These are phyloP conservation scores for Cataglyphis albicans DNA, from an alignment of 2,888 invertebrate species.

Conservation along the genomic window DNA sequence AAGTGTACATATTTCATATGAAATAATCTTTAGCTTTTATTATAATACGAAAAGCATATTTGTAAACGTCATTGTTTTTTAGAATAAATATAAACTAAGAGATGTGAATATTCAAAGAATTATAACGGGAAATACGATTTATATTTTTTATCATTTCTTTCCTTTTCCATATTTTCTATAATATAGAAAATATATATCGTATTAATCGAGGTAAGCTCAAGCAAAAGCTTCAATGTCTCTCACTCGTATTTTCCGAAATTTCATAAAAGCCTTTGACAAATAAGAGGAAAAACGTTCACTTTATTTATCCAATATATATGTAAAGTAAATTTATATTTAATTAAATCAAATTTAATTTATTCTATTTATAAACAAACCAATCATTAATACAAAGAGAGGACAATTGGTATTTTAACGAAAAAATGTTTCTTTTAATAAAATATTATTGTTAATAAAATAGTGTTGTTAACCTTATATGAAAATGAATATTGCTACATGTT, in stretches of 20 bases:
- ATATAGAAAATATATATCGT: neutral
- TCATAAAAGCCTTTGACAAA: neutral
- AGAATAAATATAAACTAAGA: slow-evolving; percentile 2
- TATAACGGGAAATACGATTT: neutral
- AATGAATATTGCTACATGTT: neutral
- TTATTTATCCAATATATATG: slow-evolving; percentile 14
- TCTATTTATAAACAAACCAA: slow-evolving; percentile 8
- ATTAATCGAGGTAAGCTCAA: neutral
- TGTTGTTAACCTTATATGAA: neutral
- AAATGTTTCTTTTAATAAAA: slow-evolving; percentile 3
- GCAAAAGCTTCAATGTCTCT: neutral
- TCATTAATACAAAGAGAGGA: neutral
- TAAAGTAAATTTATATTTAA: slow-evolving; percentile 19
- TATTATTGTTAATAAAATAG: neutral
- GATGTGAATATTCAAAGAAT: neutral
- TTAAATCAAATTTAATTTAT: slow-evolving; percentile 23
- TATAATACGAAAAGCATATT: neutral
- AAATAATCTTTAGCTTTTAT: slow-evolving; percentile 9
- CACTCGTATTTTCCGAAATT: neutral
- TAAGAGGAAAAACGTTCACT: slow-evolving; percentile 2
- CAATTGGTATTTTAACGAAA: slow-evolving; percentile 6
- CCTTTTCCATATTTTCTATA: neutral
- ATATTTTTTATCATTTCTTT: neutral
- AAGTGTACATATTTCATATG: neutral
- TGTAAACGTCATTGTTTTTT: neutral